These are phyloP conservation scores for Meghimatium bilineatum DNA, from an alignment of 2,888 invertebrate species.

Conservation along the genomic window DNA sequence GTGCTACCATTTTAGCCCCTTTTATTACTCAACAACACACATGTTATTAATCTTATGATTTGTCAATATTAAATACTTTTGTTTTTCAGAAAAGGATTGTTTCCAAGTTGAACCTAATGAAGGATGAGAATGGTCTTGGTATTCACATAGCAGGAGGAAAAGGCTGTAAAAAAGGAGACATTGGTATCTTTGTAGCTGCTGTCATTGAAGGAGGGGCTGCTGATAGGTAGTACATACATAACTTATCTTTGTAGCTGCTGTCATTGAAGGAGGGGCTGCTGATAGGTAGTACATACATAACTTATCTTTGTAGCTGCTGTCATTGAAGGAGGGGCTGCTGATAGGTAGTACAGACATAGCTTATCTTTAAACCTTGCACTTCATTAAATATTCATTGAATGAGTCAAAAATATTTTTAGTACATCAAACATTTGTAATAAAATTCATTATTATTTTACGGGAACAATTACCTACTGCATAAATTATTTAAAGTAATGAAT, in stretches of 20 bases:
- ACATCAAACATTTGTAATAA: too few relatives aligned
- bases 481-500: too few relatives aligned
- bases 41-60: neutral
- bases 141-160: conserved; percentile 72
- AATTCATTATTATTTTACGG: too few relatives aligned
- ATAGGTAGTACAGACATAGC: conserved; percentile 55
- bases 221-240: conserved; percentile 55
- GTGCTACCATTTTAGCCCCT: too few relatives aligned
- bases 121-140: conserved; percentile 69
- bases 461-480: too few relatives aligned
- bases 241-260: conserved; percentile 69
- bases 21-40: too few relatives aligned
- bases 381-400: too few relatives aligned
- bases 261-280: conserved; percentile 68
- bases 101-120: conserved; percentile 66
- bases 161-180: conserved; percentile 70
- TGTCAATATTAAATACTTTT: neutral
- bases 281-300: conserved; percentile 55
- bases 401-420: too few relatives aligned
- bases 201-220: conserved; percentile 69
- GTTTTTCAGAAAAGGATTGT: conserved; percentile 63
- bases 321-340: conserved; percentile 67
- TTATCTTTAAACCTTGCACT: too few relatives aligned
- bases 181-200: conserved; percentile 73
- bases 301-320: conserved; percentile 71